Evolutionary conservation across 2,888 invertebrate genomes (phyloP), one percentile per base, ranked within the genome.

Genomic region (Erebia aethiops): DNA sequence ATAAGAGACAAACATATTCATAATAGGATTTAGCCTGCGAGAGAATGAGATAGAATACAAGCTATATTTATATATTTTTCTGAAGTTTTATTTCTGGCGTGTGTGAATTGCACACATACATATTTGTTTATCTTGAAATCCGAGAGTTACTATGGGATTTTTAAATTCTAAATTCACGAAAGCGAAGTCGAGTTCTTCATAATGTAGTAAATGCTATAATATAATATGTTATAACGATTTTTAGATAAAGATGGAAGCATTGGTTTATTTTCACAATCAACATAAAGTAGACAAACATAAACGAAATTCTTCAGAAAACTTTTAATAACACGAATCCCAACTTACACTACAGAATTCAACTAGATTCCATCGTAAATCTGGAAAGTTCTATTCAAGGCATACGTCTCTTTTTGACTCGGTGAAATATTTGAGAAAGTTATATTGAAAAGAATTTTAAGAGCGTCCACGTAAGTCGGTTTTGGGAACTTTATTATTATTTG

Each of bases 361-460:
- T 71, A 72, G 76, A 69, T 68, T 71, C 66, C 71, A 75, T 71
- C 75, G 73, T 75, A 75, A 76, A 76, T 75, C 76, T 71, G 70
- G 67, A 71, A 76, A 75, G 67, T 77, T 76, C 72, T 75, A 76
- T 76, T 72, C 71, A 71, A 73, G 71, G 70, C 76, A 74, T 75
- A 75, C 72, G 74, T 73, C 74, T 73, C 75, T 71, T 69, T 72
- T 69, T 75, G 67, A 67, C 72, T 66, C 64, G 69, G 66, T 66
- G 74, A 75, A 74, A 74, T 74, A 72, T 76, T 67, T 71, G 70
- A 43, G 70, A 70, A 73, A 67, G 69, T 74, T 74, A 61, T 67
- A 73, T 73, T 73, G 73, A 73, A 73, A 65, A 74, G 74, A 71
- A 68, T 67, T 71, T 71, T 72, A 76, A 73, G 73, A 60, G 67